phyloP scores from a whole-genome alignment of 2,113 vertebrate species.

The Typhlomys cinereus region DNA sequence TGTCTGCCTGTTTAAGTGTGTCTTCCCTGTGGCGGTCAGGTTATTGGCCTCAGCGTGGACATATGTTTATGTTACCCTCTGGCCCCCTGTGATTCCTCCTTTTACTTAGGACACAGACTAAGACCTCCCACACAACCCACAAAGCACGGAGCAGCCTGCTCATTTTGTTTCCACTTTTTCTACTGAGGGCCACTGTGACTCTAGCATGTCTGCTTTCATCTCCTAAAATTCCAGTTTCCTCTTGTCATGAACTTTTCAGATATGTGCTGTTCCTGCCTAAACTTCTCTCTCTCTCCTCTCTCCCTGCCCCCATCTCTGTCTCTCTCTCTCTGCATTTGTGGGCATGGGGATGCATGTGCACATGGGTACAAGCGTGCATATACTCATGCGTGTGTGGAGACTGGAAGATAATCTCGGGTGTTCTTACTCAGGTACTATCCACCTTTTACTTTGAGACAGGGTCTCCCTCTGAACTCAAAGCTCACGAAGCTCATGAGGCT shows the following conservation, averaged over 20 bases:
- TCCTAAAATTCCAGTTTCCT: background rate
- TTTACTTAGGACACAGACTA: background rate
- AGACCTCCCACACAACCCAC: background rate
- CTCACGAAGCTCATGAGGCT: too few species aligned
- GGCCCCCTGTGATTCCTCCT: background rate
- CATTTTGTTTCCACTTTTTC: background rate
- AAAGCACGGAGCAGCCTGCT: background rate
- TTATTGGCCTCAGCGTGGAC: background rate
- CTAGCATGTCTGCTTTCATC: background rate
- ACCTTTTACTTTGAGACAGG: too few species aligned
- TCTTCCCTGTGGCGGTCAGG: background rate
- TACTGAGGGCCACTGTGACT: background rate
- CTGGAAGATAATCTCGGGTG: too few species aligned
- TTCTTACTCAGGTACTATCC: too few species aligned
- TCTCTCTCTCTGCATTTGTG: too few species aligned
- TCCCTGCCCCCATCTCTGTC: too few species aligned
- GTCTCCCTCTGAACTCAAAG: too few species aligned
- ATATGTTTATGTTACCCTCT: background rate
- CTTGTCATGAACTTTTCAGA: background rate
- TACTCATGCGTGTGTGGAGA: too few species aligned
- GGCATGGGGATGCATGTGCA: too few species aligned
- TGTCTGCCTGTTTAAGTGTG: background rate
- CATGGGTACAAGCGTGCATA: too few species aligned
- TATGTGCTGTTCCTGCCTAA: background rate
- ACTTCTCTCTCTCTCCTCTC: background rate